Conservation (phyloP, 2,113 vertebrate genomes). For the Thryonomys swinderianus region DNA sequence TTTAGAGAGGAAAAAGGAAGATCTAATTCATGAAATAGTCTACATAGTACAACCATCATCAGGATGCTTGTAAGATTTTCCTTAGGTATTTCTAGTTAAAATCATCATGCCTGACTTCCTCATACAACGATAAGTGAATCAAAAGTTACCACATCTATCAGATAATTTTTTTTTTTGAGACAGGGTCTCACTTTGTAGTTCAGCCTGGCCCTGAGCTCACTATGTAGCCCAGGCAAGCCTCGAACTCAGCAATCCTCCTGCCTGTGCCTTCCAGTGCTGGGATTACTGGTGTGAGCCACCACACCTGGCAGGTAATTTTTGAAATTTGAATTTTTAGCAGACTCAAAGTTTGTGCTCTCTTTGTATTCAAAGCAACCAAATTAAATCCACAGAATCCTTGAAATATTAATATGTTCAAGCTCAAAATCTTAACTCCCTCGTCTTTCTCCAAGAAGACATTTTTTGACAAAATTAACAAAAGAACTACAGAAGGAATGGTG, state of each 20-base stretch:
- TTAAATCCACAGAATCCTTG: background rate
- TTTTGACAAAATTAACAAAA: background rate
- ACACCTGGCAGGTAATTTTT: background rate
- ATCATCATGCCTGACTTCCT: background rate
- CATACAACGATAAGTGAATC: background rate
- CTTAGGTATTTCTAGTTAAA: slow-evolving; percentile 17
- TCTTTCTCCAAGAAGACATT: background rate
- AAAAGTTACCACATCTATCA: background rate
- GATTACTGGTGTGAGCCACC: too few species aligned
- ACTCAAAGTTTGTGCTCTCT: background rate
- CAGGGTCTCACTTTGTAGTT: too few species aligned
- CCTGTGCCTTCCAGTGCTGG: too few species aligned
- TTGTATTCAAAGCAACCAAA: slow-evolving; percentile 26
- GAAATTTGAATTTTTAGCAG: background rate
- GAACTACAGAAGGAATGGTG: background rate
- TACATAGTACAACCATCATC: background rate
- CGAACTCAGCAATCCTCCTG: too few species aligned
- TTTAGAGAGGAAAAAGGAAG: background rate
- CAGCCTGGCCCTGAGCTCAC: too few species aligned
- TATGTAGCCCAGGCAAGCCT: too few species aligned
- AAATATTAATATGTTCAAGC: background rate
- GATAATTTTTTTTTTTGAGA: too few species aligned
- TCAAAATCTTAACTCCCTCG: background rate
- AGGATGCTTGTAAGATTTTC: background rate
- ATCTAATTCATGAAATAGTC: background rate